These are phyloP conservation scores for Eurytoma californica DNA, from an alignment of 2,888 invertebrate species.

Conservation along the genomic window DNA sequence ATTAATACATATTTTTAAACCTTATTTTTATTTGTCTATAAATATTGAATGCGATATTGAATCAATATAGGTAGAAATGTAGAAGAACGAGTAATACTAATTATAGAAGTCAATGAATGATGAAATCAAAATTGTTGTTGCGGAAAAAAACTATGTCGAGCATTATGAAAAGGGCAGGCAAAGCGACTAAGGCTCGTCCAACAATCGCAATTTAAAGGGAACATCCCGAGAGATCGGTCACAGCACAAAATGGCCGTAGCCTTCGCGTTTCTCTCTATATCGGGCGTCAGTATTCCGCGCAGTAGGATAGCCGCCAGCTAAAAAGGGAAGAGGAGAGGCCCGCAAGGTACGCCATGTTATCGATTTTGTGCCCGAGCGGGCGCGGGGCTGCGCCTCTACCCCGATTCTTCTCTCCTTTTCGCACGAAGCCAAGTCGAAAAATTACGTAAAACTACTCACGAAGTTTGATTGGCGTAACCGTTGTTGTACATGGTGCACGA, in stretches of 20 bases:
- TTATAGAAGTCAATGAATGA: no score
- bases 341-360: slow-evolving; percentile 46
- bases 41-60: no score
- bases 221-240: background rate
- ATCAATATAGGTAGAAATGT: no score
- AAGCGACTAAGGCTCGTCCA: background rate
- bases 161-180: background rate
- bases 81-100: no score
- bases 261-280: slow-evolving; percentile 17
- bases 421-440: background rate
- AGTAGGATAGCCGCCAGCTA: background rate
- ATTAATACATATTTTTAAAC: no score
- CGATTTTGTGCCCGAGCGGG: slow-evolving; percentile 25
- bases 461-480: slow-evolving; percentile 71
- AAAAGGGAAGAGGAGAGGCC: slow-evolving; percentile 17
- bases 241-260: slow-evolving; percentile 51
- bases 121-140: no score
- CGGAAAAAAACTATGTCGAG: background rate
- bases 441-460: slow-evolving; percentile 62
- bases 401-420: no score
- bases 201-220: no score
- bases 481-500: slow-evolving; percentile 69
- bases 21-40: no score
- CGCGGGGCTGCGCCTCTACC: background rate
- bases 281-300: background rate